phyloP scores from a whole-genome alignment of 2,888 invertebrate species.

The Sthenelais limicola region DNA sequence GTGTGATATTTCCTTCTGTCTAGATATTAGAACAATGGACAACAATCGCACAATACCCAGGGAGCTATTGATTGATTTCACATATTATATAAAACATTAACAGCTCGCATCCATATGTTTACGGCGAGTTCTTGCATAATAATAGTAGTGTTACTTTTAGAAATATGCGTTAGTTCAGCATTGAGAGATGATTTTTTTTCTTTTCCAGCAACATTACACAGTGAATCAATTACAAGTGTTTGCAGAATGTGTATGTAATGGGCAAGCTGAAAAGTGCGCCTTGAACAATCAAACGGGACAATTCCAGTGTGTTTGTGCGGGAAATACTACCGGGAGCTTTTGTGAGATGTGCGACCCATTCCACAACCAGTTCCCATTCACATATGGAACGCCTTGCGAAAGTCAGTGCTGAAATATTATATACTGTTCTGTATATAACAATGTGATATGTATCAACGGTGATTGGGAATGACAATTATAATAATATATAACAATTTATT shows the following conservation, averaged over 20 bases:
- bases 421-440: too few relatives aligned
- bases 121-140: not conserved
- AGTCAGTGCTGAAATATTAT: conserved; percentile 51
- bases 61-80: too few relatives aligned
- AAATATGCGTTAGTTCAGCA: not conserved
- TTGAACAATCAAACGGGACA: conserved; percentile 50
- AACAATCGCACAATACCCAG: too few relatives aligned
- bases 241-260: conserved; percentile 62
- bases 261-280: conserved; percentile 54
- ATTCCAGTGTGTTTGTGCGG: conserved; percentile 62
- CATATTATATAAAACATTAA: not conserved
- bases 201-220: conserved; percentile 60
- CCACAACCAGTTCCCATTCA: conserved; percentile 57
- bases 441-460: too few relatives aligned
- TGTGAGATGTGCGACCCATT: conserved; percentile 58
- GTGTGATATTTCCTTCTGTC: too few relatives aligned
- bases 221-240: conserved; percentile 55
- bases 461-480: too few relatives aligned
- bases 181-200: not conserved
- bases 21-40: too few relatives aligned
- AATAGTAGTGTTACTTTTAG: not conserved
- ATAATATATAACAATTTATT: too few relatives aligned
- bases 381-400: conserved; percentile 54
- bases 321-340: conserved; percentile 56
- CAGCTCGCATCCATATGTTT: not conserved